Evolutionary conservation across 1,140 invertebrate species (phyloP).

Genomic region (Dufourea novaeangliae): DNA sequence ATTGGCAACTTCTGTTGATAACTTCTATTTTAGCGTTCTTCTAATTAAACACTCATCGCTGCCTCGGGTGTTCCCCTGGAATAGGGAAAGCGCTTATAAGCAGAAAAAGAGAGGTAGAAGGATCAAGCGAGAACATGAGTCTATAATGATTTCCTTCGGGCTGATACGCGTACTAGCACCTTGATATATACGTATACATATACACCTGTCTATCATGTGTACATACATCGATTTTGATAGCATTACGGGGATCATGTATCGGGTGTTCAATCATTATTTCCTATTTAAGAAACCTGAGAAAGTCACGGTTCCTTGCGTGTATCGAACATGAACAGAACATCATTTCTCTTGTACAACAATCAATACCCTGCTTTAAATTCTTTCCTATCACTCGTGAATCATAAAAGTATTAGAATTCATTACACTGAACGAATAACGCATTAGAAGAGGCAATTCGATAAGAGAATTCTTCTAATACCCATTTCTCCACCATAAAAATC

Average conservation of each 20-base stretch:
- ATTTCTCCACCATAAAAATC: too few relatives aligned
- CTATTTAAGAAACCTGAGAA: not conserved
- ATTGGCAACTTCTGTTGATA: slow-evolving; percentile 55
- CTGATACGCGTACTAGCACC: slow-evolving; percentile 60
- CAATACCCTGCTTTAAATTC: not conserved
- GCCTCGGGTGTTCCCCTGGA: slow-evolving; percentile 53
- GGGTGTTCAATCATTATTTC: slow-evolving; percentile 54
- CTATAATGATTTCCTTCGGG: slow-evolving; percentile 72
- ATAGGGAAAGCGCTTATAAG: slow-evolving; percentile 33
- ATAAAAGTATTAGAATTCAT: too few relatives aligned
- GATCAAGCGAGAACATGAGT: slow-evolving; percentile 53
- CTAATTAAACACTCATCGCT: slow-evolving; percentile 51
- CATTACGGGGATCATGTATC: slow-evolving; percentile 23
- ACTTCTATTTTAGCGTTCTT: too few relatives aligned
- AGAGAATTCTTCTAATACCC: too few relatives aligned
- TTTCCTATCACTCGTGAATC: too few relatives aligned
- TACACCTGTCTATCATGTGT: slow-evolving; percentile 45
- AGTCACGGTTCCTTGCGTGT: not conserved
- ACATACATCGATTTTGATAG: slow-evolving; percentile 44
- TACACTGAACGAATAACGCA: too few relatives aligned
- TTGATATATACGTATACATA: too few relatives aligned
- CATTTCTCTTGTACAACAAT: not conserved
- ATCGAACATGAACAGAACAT: not conserved
- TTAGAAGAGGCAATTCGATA: too few relatives aligned
- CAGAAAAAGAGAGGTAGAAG: slow-evolving; percentile 30